Conservation (phyloP, 2,888 invertebrate genomes). For the Mongoloraphidia duomilia region DNA sequence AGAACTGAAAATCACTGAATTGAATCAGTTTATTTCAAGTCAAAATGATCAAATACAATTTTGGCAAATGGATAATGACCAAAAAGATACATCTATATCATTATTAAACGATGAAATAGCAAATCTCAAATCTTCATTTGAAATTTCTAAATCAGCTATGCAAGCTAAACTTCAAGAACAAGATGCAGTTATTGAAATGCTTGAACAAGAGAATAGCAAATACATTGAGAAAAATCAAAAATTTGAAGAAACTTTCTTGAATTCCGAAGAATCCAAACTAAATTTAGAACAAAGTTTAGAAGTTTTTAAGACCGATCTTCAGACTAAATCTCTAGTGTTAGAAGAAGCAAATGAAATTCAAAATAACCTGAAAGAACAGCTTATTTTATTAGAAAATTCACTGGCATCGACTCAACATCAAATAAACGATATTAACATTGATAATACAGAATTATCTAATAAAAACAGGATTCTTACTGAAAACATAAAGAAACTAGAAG, state of each 20-base stretch:
- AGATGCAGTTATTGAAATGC: constrained; percentile 56
- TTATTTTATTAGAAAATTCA: constrained; percentile 38
- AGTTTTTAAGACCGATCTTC: constrained; percentile 43
- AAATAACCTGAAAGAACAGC: constrained; percentile 22
- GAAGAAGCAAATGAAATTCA: constrained; percentile 45
- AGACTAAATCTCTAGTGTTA: constrained; percentile 39
- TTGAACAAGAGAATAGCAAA: constrained; percentile 50
- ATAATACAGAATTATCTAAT: constrained; percentile 38
- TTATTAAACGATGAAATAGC: too few species aligned
- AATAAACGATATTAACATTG: constrained; percentile 40
- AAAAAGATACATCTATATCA: too few species aligned
- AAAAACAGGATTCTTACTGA: constrained; percentile 37
- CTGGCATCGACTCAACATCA: constrained; percentile 43
- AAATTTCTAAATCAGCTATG: constrained; percentile 26
- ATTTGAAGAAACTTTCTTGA: constrained; percentile 49
- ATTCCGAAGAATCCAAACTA: constrained; percentile 43
- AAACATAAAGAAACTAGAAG: constrained; percentile 36
- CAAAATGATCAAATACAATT: too few species aligned
- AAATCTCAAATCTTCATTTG: too few species aligned
- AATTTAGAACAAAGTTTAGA: constrained; percentile 45
- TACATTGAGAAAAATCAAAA: constrained; percentile 47
- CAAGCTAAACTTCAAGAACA: constrained; percentile 61
- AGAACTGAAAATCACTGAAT: too few species aligned
- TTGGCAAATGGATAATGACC: too few species aligned
- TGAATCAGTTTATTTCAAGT: too few species aligned